Base-by-base conservation (phyloP, 2,888 invertebrate genomes). In the Melieria omissa region DNA sequence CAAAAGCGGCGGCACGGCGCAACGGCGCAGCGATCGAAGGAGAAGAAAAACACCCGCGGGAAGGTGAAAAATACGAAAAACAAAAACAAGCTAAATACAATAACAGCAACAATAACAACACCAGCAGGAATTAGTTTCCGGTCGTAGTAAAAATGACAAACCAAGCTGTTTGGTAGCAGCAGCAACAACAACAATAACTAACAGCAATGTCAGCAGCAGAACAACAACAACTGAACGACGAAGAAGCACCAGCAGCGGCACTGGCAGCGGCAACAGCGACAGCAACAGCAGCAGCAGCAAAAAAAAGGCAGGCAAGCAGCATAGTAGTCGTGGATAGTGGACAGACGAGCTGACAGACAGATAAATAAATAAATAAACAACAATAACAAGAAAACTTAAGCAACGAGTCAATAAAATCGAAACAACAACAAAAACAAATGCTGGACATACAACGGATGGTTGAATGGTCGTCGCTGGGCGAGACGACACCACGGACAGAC, bases 111-210 rank as follows among this genome's bases (percentile, higher is more conserved):
- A 61, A 71, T 62, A 73, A 71, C 71, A 70, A 76, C 62, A 70
- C 63, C 76, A 74, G 73, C 71, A 75, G 71, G 70, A 73, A 72
- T 74, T 74, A 77, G 74, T 77, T 77, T 77, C 76, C 76, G 75
- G 76, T 77, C 71, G 62, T 67, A 72, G 66, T 67, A 72, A 71
- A 71, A 71, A 71, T 71, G 71, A 65, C 71, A 71, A 71, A 65
- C 49, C 65, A 70, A 65, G 55, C 47, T 54, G 54, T 54, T 58
- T 29, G 29, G 29, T 29, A 29, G 29, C 29, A 29, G 29, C 29
- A 29, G 47, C 67, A 64, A 70, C 69, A 76, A 65, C 14, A 47
- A 60, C 29, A 62, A 57, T 14, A 62, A 58, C 57, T 41, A 73
- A 42, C 12, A 73, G 49, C 57, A 73, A 63, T 45, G 66, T 69